Evolutionary conservation across 2,888 invertebrate genomes (phyloP).

Genomic region (Eueremaeus valkanovi): DNA sequence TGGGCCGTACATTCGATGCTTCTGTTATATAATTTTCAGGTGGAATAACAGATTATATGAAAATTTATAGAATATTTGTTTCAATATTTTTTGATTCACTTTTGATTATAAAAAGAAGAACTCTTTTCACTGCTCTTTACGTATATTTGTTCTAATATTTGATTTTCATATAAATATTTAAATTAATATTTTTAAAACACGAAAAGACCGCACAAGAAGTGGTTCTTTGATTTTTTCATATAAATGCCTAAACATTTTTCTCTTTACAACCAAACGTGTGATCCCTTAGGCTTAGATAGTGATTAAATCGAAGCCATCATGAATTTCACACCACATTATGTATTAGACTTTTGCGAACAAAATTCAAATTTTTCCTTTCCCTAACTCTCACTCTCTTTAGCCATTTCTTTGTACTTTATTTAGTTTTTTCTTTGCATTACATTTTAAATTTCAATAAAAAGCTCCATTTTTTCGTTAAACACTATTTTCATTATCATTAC

Average conservation of each 20-base stretch:
- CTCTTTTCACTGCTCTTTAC: not conserved
- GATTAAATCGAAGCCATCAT: not conserved
- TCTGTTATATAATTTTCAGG: conserved; percentile 26
- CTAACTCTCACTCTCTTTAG: not conserved
- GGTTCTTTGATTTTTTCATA: not conserved
- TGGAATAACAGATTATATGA: not conserved
- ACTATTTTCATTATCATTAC: too few species aligned
- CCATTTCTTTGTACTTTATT: not conserved
- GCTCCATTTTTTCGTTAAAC: too few species aligned
- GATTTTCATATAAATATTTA: not conserved
- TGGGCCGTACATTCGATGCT: conserved; percentile 4
- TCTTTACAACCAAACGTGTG: not conserved
- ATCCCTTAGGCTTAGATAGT: conserved; percentile 13
- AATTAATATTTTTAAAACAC: not conserved
- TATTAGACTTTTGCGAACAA: too few species aligned
- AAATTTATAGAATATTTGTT: not conserved
- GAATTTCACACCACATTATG: conserved; percentile 2
- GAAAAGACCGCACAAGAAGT: conserved; percentile 24
- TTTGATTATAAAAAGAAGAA: not conserved
- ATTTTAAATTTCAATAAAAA: not conserved
- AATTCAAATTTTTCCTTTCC: too few species aligned
- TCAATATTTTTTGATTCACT: not conserved
- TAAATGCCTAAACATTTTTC: conserved; percentile 8
- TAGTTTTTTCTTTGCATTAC: not conserved
- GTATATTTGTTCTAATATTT: not conserved